Evolutionary conservation across 2,797 vertebrate genomes (phyloP), one percentile per base, ranked within the genome.

Genomic region (Cirrhinus mrigala): DNA sequence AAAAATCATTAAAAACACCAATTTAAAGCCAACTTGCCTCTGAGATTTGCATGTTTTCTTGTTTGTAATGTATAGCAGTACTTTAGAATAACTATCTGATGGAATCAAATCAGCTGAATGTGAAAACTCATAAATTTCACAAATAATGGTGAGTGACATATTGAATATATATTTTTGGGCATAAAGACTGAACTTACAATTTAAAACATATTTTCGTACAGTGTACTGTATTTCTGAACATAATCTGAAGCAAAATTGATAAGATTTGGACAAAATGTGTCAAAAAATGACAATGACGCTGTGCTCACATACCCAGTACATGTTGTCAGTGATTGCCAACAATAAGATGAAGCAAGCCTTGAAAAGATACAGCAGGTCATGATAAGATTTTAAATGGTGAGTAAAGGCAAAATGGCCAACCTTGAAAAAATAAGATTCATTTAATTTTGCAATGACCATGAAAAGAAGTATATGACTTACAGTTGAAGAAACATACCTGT

Each of bases 1-100:
- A 83, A 16, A 83, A 37, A 18, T 46, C 56, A 74, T 62, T 52
- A 76, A 66, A 74, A 75, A 37, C 37, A n/a, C 27, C 56, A 60
- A 48, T 15, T 81, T 18, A 37, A 50, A 48, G 18, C 12, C 10
- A 58, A 24, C 6, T n/a, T 27, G 6, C 22, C 52, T 60, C n/a
- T 15, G 27, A 58, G 66, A 52, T 68, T 22, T 37, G 52, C 18
- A 11, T 10, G 3, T 54, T 29, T 58, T 20, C 0, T 6, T 29
- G 15, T 54, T 64, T 64, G 10, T 62, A 64, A 15, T 14, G 6
- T 46, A 6, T 70, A 10, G 1, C 8, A 11, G 56, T 58, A 10
- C 24, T 56, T 46, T 70, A 3, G 9, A 56, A 24, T 14, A 50
- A 33, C 33, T 33, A 33, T 33, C 33, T 33, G 33, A 33, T 33